Conservation (phyloP, 2,888 invertebrate species). For the Morpho helenor region DNA sequence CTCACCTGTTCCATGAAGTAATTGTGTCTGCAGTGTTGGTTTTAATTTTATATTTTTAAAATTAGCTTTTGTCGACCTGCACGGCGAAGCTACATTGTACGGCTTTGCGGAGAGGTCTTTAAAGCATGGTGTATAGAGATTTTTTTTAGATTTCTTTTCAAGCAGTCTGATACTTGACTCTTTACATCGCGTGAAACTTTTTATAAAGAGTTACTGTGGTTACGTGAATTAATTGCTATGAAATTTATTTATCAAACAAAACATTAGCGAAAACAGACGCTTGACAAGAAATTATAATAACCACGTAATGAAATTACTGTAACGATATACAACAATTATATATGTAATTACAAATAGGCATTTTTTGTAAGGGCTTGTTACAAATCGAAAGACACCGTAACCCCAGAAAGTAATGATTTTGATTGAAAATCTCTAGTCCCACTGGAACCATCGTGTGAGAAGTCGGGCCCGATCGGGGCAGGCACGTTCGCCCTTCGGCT, state of each 20-base stretch:
- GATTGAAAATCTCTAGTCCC: slow-evolving; percentile 85
- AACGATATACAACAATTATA: slow-evolving; percentile 71
- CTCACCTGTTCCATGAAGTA: slow-evolving; percentile 74
- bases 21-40: slow-evolving; percentile 64
- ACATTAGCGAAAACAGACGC: slow-evolving; percentile 51
- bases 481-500: slow-evolving; percentile 4
- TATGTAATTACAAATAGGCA: slow-evolving; percentile 77
- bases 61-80: slow-evolving; percentile 67
- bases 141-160: slow-evolving; percentile 72
- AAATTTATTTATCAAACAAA: slow-evolving; percentile 33
- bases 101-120: slow-evolving; percentile 70
- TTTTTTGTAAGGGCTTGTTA: slow-evolving; percentile 82
- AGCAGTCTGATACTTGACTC: slow-evolving; percentile 55
- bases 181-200: slow-evolving; percentile 29
- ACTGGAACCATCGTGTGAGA: slow-evolving; percentile 79
- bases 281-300: slow-evolving; percentile 71
- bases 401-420: slow-evolving; percentile 79
- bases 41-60: slow-evolving; percentile 64
- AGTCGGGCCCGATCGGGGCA: slow-evolving; percentile 37
- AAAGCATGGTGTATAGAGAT: slow-evolving; percentile 77
- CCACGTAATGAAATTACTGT: slow-evolving; percentile 79
- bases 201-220: slow-evolving; percentile 19
- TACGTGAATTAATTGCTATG: slow-evolving; percentile 21
- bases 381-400: slow-evolving; percentile 80
- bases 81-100: slow-evolving; percentile 56